Base-by-base conservation (phyloP, 1,140 invertebrate species). In the Geopemphigus sp. region DNA sequence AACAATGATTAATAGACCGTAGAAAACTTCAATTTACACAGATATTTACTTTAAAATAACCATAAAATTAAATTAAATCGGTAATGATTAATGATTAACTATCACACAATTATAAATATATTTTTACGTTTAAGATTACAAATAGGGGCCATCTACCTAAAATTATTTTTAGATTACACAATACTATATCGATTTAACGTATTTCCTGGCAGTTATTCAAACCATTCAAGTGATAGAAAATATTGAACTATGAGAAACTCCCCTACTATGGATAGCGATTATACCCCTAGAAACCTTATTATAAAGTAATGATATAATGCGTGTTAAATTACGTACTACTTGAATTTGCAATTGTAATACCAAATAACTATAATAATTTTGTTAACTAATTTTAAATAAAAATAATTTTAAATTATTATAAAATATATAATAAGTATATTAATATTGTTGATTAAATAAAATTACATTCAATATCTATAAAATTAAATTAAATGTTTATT, bases 171-270 rank as follows among this genome's bases (percentile, higher is more conserved):
- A n/a, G 47, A 50, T 12, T 12, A 50, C 47, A 50, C 14, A 14
- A 50, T 50, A 50, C 12, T 50, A 50, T 50, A 50, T 50, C 11
- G 14, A 50, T 50, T 50, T 8, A 12, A 50, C 11, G 39, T 50
- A 50, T 50, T 50, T 8, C 32, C 32, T 39, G 8, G 32, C 8
- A 39, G 32, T 39, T 39, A 14, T 74, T 74, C 72, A 76, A 76
- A 59, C 72, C 72, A 76, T 76, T 57, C 72, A 76, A 76, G 54
- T 76, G 54, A 76, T 59, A 59, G 29, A 59, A 24, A 17, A 76
- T 57, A 76, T 56, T 59, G 14, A 22, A 45, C 56, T 24, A 10
- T 8, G 47, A 50, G 15, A 76, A 73, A 76, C 32, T 59, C 72
- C 72, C 72, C 56, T 59, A 57, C 3, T 39, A 39, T 39, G 8